These are phyloP conservation scores for Chrysaora quinquecirrha DNA, from an alignment of 30 jellyfish, hydroid and myxozoan genomes.

Conservation along the genomic window DNA sequence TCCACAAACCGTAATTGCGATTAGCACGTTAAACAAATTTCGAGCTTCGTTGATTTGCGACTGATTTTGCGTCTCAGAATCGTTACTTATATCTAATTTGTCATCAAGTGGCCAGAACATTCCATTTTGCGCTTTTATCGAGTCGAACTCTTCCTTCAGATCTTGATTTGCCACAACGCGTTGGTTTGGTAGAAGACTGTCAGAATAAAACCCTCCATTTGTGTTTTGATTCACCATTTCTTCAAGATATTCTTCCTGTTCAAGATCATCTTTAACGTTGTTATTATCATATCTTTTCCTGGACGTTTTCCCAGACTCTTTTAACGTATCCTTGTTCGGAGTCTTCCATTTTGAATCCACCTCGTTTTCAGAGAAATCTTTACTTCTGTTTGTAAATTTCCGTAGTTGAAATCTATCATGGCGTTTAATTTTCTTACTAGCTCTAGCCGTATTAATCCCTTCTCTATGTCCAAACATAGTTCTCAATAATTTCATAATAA, in stretches of 20 bases:
- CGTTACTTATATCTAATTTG: slow-evolving; percentile 39
- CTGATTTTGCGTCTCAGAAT: slow-evolving; percentile 50
- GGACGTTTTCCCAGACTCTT: too few species aligned
- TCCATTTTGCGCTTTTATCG: slow-evolving; percentile 76
- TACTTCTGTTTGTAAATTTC: too few species aligned
- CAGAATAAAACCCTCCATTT: slow-evolving; percentile 43
- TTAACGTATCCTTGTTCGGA: background rate
- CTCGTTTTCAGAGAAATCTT: background rate
- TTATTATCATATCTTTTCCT: background rate
- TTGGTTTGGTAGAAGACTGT: slow-evolving; percentile 72
- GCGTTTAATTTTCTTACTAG: background rate
- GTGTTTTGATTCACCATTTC: slow-evolving; percentile 21
- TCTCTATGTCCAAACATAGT: background rate
- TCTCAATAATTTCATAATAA: background rate
- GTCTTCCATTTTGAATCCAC: background rate
- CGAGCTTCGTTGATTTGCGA: slow-evolving; percentile 39
- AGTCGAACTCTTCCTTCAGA: slow-evolving; percentile 89
- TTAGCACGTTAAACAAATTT: slow-evolving; percentile 64
- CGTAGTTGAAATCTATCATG: too few species aligned
- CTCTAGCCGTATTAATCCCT: background rate
- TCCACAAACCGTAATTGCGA: slow-evolving; percentile 86
- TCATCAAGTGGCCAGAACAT: slow-evolving; percentile 96
- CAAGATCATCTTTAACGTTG: slow-evolving; percentile 5
- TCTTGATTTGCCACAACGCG: slow-evolving; percentile 89
- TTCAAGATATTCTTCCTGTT: slow-evolving; percentile 35